Evolutionary conservation across 2,797 vertebrate genomes (phyloP), one percentile per base, ranked within the genome.

Genomic region (Neosilurus hyrtlii): DNA sequence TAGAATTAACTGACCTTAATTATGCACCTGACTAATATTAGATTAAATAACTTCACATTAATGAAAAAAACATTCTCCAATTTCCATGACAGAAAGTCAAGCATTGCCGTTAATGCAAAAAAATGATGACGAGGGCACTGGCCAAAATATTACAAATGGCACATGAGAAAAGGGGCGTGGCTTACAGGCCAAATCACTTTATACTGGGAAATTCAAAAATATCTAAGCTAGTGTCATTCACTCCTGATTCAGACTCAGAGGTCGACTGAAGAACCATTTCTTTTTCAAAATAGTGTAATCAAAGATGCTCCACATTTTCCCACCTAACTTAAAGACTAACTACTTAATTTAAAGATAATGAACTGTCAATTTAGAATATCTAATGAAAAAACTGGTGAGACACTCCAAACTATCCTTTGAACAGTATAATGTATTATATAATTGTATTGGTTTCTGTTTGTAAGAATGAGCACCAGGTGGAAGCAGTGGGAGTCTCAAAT

Each of bases 381-480:
- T 30, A 30, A 30, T 30, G 30, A 30, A 30, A 30, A 30, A 30
- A 30, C 30, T 30, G 30, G 30, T 30, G 30, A 30, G 30, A 30
- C 30, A 30, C 30, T 30, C 30, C 30, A 30, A 30, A 30, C 30
- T 30, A 30, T 30, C 30, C 30, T 30, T 30, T 30, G 30, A 30
- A 30, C 30, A 30, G 30, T 30, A 30, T 30, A 30, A 30, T 30
- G 30, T 30, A 30, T 30, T 30, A 30, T 30, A 61, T 5, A 61
- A 26, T 26, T 24, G 22, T n/a, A 43, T 52, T 30, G 67, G 35
- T 43, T 59, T 51, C 56, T 67, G 59, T 76, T 83, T 85, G 79
- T 85, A 77, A 65, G 75, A 82, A 83, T 70, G 70, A 72, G 24
- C 22, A 73, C 18, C 61, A 68, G 57, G 57, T 80, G 79, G 61